Conservation (phyloP, 2,797 vertebrate species). For the Vipera ursinii region DNA sequence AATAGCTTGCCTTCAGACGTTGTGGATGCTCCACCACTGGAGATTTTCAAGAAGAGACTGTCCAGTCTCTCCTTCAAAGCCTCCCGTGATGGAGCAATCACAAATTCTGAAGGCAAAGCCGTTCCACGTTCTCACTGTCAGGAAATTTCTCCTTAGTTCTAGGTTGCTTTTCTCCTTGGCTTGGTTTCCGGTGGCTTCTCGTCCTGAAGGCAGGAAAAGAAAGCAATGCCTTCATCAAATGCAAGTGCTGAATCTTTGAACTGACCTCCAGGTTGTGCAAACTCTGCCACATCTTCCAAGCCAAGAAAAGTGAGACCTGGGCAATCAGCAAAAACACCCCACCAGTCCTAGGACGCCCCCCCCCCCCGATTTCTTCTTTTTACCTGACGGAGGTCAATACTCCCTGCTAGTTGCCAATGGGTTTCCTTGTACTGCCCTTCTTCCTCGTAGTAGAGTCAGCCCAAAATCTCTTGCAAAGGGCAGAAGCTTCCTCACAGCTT, state of each 20-base stretch:
- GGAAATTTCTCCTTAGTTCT: too few species aligned
- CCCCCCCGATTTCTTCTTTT: background rate
- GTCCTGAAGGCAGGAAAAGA: too few species aligned
- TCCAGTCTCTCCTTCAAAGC: too few species aligned
- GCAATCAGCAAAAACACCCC: background rate
- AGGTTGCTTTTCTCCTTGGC: too few species aligned
- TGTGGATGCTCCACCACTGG: too few species aligned
- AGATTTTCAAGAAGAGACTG: too few species aligned
- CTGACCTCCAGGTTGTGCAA: background rate
- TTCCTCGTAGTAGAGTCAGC: background rate
- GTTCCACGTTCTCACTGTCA: too few species aligned
- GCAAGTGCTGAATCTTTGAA: background rate
- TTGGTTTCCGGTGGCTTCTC: too few species aligned
- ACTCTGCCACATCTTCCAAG: background rate
- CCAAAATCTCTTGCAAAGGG: background rate
- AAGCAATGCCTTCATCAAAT: background rate
- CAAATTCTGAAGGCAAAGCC: background rate
- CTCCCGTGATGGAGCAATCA: too few species aligned
- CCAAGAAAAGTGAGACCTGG: background rate
- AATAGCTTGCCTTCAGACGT: too few species aligned
- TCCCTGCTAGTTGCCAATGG: background rate
- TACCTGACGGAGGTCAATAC: background rate
- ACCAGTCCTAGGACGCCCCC: too few species aligned
- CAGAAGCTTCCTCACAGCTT: background rate
- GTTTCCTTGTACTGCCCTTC: background rate